These are phyloP conservation scores for Drosophila villosipedis DNA, from an alignment of 2,888 invertebrate species.

Conservation along the genomic window DNA sequence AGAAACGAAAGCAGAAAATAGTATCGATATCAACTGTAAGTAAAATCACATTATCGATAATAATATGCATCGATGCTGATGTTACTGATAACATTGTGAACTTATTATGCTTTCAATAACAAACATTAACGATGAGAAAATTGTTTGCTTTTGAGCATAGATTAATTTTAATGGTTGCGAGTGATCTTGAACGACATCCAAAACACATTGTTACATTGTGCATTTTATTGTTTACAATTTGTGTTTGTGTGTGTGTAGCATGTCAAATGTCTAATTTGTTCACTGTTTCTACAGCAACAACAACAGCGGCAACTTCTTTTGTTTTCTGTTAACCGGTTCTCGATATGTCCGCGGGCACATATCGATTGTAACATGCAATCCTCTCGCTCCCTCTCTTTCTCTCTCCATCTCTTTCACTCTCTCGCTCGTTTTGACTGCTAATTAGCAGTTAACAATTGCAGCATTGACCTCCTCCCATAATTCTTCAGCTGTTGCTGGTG, in stretches of 20 bases:
- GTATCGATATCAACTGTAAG: neutral
- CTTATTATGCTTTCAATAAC: neutral
- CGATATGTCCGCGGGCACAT: constrained; percentile 53
- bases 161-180: neutral
- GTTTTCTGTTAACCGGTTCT: constrained; percentile 65
- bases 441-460: constrained; percentile 80
- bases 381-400: neutral
- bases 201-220: constrained; percentile 5
- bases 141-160: neutral
- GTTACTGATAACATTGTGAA: neutral
- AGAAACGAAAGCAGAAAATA: neutral
- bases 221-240: constrained; percentile 43
- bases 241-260: constrained; percentile 18
- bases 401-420: neutral
- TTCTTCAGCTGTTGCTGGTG: constrained; percentile 51
- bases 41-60: neutral
- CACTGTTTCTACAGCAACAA: constrained; percentile 15
- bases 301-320: constrained; percentile 44
- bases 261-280: constrained; percentile 51
- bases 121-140: neutral
- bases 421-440: constrained; percentile 64
- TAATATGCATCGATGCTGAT: neutral
- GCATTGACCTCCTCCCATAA: constrained; percentile 78
- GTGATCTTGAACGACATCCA: constrained; percentile 27
- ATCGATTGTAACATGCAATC: constrained; percentile 66